Evolutionary conservation across 2,888 invertebrate species (phyloP).

Genomic region (Heliconius erato): DNA sequence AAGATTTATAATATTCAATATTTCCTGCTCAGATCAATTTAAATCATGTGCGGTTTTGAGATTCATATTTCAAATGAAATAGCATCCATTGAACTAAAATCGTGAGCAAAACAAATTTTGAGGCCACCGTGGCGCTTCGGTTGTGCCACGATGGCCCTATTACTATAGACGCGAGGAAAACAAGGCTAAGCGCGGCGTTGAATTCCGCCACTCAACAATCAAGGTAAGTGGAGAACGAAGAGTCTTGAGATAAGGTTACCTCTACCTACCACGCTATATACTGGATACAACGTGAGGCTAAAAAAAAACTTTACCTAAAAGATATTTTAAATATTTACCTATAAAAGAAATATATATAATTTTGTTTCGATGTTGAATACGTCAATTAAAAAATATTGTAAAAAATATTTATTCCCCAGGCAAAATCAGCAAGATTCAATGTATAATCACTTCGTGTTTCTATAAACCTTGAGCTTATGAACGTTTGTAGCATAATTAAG

Average conservation of each 20-base stretch:
- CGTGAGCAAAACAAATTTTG: neutral
- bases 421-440: neutral
- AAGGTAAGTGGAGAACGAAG: too few species aligned
- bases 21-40: neutral
- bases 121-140: too few species aligned
- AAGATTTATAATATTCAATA: neutral
- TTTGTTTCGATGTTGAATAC: neutral
- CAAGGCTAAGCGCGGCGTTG: too few species aligned
- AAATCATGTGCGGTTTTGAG: neutral
- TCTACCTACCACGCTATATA: too few species aligned
- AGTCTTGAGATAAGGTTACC: too few species aligned
- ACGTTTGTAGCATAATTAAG: neutral
- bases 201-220: too few species aligned
- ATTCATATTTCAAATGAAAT: neutral
- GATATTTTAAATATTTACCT: neutral
- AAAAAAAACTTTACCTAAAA: too few species aligned
- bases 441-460: slow-evolving; percentile 16
- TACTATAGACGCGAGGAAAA: too few species aligned
- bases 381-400: neutral
- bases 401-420: slow-evolving; percentile 5
- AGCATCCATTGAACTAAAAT: neutral
- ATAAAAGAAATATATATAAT: neutral
- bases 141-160: too few species aligned
- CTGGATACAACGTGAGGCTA: too few species aligned
- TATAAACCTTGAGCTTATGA: slow-evolving; percentile 16